phyloP scores from a whole-genome alignment of 2,797 vertebrate genomes.

The Oophaga sylvatica region DNA sequence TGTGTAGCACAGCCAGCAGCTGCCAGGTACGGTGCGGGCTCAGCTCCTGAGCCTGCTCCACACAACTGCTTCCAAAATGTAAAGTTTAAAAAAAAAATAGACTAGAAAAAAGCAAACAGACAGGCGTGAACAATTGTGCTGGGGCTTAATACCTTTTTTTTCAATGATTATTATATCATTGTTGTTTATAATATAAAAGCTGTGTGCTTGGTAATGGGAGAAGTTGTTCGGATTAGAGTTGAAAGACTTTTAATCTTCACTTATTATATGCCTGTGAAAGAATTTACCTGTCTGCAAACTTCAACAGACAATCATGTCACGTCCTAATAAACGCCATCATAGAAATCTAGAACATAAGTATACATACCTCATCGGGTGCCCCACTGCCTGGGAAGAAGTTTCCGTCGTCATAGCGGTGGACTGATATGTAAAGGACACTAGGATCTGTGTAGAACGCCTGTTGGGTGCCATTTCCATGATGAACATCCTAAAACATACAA shows the following conservation, averaged over 20 bases:
- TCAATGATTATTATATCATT: not conserved
- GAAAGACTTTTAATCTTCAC: not conserved
- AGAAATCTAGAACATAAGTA: not conserved
- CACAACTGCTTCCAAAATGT: too few relatives aligned
- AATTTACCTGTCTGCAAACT: not conserved
- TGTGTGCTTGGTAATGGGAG: not conserved
- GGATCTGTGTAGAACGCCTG: conserved; percentile 95
- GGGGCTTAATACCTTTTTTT: not conserved
- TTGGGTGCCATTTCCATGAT: conserved; percentile 96
- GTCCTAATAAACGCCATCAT: not conserved
- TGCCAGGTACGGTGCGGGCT: too few relatives aligned
- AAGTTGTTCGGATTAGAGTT: too few relatives aligned
- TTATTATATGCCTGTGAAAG: not conserved
- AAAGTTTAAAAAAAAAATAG: too few relatives aligned
- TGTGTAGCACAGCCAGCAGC: too few relatives aligned
- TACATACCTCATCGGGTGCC: conserved; percentile 87
- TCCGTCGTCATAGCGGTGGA: conserved; percentile 95
- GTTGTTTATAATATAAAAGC: not conserved
- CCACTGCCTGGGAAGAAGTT: conserved; percentile 98
- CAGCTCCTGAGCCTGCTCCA: too few relatives aligned
- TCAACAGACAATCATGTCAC: not conserved
- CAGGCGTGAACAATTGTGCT: not conserved
- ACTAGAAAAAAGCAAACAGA: not conserved
- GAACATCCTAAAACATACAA: conserved; percentile 83
- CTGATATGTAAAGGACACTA: conserved; percentile 89